Evolutionary conservation across 1,140 invertebrate genomes (phyloP).

Genomic region (Aphelinus certus): DNA sequence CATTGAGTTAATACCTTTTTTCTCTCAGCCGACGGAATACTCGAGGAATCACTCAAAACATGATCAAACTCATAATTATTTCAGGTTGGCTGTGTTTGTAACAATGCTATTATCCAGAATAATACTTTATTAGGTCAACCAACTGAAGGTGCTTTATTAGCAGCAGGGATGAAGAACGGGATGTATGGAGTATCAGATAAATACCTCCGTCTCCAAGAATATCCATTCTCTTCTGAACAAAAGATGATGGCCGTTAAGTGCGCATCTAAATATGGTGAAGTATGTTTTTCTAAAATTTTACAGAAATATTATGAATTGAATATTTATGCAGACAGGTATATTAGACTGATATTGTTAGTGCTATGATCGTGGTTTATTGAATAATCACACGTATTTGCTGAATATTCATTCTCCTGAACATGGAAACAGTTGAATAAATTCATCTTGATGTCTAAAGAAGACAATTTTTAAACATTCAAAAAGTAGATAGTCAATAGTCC

Average conservation of each 20-base stretch:
- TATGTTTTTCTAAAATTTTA: constrained; percentile 55
- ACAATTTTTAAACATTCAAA: no score
- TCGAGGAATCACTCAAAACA: neutral
- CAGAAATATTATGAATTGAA: no score
- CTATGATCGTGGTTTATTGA: no score
- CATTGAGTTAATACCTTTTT: no score
- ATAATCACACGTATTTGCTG: no score
- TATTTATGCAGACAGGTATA: no score
- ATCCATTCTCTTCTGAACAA: constrained; percentile 95
- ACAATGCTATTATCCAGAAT: constrained; percentile 92
- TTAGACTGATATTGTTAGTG: no score
- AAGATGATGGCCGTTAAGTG: constrained; percentile 99
- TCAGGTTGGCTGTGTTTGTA: constrained; percentile 91
- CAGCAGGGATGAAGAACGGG: constrained; percentile 91
- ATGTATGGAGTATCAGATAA: constrained; percentile 84
- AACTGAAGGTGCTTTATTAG: constrained; percentile 95
- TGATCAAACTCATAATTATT: constrained; percentile 38
- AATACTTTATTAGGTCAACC: constrained; percentile 92
- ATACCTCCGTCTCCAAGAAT: constrained; percentile 90
- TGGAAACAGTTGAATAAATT: no score
- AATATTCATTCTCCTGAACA: no score
- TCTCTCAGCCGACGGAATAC: neutral
- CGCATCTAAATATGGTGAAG: constrained; percentile 79
- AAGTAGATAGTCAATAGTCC: no score
- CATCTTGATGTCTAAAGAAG: no score